Conservation (phyloP, 2,797 vertebrate genomes). For the Sebastolobus altivelis region DNA sequence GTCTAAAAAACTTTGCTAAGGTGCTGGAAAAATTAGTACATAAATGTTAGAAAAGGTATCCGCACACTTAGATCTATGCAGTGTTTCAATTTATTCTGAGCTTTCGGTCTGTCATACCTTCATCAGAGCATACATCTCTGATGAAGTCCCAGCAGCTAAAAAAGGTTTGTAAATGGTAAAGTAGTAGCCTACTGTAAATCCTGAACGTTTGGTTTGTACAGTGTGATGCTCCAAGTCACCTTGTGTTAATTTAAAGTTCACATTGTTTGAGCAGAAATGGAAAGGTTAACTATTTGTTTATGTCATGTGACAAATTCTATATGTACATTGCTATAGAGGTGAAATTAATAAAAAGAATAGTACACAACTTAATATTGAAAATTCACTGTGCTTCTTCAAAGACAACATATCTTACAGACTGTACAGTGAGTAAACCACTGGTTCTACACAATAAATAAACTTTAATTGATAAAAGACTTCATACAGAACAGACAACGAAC, state of each 20-base stretch:
- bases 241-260: not conserved
- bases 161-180: not conserved
- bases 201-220: not conserved
- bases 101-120: too few relatives aligned
- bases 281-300: not conserved
- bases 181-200: too few relatives aligned
- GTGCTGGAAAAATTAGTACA: too few relatives aligned
- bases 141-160: not conserved
- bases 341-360: constrained; percentile 1
- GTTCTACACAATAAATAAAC: constrained; percentile 16
- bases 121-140: too few relatives aligned
- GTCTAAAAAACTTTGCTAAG: too few relatives aligned
- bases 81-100: too few relatives aligned
- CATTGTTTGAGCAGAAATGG: not conserved
- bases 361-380: not conserved
- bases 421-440: not conserved
- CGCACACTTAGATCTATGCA: too few relatives aligned
- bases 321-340: not conserved
- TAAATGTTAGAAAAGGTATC: too few relatives aligned
- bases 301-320: not conserved
- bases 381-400: not conserved
- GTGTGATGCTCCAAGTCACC: not conserved
- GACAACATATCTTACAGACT: not conserved
- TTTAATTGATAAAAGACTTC: constrained; percentile 24
- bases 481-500: not conserved